These are phyloP conservation scores for Cyprinodon variegatus DNA, from an alignment of 2,113 vertebrate genomes.

Conservation along the genomic window DNA sequence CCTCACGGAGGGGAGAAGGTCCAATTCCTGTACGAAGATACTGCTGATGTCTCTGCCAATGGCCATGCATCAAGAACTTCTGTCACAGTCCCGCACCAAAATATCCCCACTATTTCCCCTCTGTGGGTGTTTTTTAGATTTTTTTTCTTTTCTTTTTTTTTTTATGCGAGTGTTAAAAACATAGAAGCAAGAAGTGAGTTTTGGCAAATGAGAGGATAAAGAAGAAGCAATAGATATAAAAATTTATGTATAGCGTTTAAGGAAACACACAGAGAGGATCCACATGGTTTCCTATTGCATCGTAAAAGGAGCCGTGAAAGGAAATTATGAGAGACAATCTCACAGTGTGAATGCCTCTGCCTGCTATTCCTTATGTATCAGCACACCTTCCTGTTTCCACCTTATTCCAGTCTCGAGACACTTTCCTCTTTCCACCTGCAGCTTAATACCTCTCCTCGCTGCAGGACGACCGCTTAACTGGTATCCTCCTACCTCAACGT, in stretches of 20 bases:
- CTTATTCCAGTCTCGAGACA: constrained; percentile 64
- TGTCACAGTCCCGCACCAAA: constrained; percentile 60
- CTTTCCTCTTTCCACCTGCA: constrained; percentile 66
- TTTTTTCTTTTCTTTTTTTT: background rate
- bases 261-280: constrained; percentile 25
- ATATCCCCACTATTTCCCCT: constrained; percentile 60
- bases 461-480: constrained; percentile 83
- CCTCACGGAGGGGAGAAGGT: constrained; percentile 65
- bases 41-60: constrained; percentile 60
- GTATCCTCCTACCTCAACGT: constrained; percentile 63
- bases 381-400: constrained; percentile 46
- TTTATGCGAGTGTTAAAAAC: background rate
- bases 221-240: constrained; percentile 9
- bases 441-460: constrained; percentile 79
- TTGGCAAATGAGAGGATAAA: constrained; percentile 13
- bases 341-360: constrained; percentile 40
- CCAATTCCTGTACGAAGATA: constrained; percentile 65
- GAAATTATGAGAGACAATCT: constrained; percentile 52
- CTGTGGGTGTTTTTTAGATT: constrained; percentile 46
- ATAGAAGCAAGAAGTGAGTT: constrained; percentile 22
- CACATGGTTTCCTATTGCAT: constrained; percentile 18
- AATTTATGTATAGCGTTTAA: constrained; percentile 40
- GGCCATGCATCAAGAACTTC: constrained; percentile 62
- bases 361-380: constrained; percentile 38
- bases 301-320: constrained; percentile 35